Evolutionary conservation across 2,113 vertebrate genomes (phyloP).

Genomic region (Notiomystis cincta): DNA sequence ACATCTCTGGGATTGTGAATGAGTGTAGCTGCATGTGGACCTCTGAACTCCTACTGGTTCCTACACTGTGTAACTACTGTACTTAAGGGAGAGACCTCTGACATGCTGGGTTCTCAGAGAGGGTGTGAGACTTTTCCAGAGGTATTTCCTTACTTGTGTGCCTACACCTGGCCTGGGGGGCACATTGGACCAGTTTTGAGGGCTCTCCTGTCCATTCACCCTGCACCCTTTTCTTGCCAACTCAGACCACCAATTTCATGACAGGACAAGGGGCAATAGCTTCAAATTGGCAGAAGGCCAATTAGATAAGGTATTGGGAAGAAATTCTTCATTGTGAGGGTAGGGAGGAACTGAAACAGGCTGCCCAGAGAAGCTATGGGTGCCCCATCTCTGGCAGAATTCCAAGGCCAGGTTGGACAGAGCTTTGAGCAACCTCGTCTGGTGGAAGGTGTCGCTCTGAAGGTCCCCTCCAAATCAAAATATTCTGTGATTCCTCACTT

Average conservation of each 20-base stretch:
- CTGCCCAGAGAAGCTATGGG: neutral
- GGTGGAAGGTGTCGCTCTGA: neutral
- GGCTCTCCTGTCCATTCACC: neutral
- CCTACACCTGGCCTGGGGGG: neutral
- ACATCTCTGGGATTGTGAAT: fast-evolving
- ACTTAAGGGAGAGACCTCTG: neutral
- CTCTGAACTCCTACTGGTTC: neutral
- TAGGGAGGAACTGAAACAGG: neutral
- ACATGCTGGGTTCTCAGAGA: neutral
- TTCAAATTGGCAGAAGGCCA: neutral
- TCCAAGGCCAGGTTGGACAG: neutral
- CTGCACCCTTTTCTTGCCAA: neutral
- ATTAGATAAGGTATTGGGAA: neutral
- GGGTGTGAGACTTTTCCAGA: neutral
- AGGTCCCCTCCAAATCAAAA: neutral
- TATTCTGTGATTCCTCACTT: neutral
- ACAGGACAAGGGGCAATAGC: neutral
- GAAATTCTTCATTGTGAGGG: neutral
- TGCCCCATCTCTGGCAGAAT: neutral
- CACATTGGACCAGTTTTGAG: neutral
- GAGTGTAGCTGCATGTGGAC: neutral
- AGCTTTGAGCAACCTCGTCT: neutral
- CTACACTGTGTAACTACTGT: no score
- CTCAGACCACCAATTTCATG: neutral
- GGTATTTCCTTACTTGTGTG: neutral